Conservation (phyloP, 2,113 vertebrate species). For the Gracilinanus agilis region DNA sequence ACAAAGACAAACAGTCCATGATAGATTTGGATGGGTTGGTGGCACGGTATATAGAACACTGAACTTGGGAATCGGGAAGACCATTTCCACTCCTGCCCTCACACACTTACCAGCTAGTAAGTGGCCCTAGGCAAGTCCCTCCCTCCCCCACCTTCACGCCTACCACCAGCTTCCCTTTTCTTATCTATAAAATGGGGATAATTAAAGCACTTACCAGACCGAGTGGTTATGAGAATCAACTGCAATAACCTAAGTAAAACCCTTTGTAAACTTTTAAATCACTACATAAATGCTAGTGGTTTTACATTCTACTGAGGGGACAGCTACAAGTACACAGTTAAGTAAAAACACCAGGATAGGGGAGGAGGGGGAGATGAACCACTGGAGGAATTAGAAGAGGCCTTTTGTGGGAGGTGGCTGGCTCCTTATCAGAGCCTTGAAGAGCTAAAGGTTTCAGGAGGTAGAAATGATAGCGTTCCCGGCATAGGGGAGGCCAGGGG, state of each 20-base stretch:
- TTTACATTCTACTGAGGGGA: neutral
- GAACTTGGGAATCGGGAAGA: neutral
- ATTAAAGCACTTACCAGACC: neutral
- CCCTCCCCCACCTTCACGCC: neutral
- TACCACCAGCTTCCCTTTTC: neutral
- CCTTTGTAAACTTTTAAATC: neutral
- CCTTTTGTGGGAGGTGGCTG: neutral
- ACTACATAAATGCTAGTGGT: neutral
- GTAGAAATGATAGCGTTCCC: neutral
- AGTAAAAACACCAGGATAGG: neutral
- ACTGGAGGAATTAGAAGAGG: neutral
- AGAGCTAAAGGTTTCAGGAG: neutral
- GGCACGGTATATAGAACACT: neutral
- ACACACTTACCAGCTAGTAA: neutral
- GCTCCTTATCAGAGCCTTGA: neutral
- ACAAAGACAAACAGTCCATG: neutral
- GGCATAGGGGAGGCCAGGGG: too few species aligned
- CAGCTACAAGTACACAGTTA: neutral
- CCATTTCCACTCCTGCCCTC: neutral
- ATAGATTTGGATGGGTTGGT: neutral
- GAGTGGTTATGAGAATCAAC: neutral
- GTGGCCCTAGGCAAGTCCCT: neutral
- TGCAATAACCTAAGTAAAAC: neutral
- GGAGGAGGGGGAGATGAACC: neutral
- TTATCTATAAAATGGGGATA: neutral